Base-by-base conservation (phyloP, 2,113 vertebrate genomes). In the Trematomus loennbergii region DNA sequence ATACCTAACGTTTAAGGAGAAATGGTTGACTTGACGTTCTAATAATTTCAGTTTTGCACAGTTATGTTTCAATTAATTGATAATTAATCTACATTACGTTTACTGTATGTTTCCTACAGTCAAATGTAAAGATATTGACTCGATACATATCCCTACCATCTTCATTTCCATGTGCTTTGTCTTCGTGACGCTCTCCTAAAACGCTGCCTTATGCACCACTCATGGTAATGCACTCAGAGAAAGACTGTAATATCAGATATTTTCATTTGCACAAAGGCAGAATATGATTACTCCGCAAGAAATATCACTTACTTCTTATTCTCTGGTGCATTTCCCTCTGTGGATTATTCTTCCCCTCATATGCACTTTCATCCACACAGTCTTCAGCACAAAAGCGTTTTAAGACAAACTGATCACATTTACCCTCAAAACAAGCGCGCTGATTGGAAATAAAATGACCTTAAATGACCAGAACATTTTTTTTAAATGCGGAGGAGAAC, bases 391-490 rank as follows among this genome's bases (percentile, higher is more conserved):
- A 17, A 22, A 72, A 77, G 18, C 12, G 6, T 64, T 77, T 77
- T 64, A 40, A 40, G 36, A 40, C 36, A 36, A 57, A 53, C 73
- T 54, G 58, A 68, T 87, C 68, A 72, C 50, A 70, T 85, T 69
- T 40, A 75, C 55, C 58, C 61, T 58, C 17, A 72, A 65, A 87
- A 40, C 59, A 63, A 57, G 62, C 64, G 11, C 43, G 66, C 75
- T 54, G 68, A 57, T 78, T 73, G 53, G 79, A 83, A 75, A 60
- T 57, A 52, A 84, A 84, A 84, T 52, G 5, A 54, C 66, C 76
- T 17, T 33, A 78, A 87, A 86, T 79, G 6, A 65, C 79, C 43
- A 79, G 72, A 79, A 66, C n/a, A n/a, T n/a, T n/a, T n/a, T n/a
- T n/a, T 12, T 69, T 64, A 57, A 79, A 81, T 83, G 65, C 60